These are phyloP conservation scores for Manacus vitellinus DNA, from an alignment of 2,113 vertebrate genomes.

Conservation along the genomic window DNA sequence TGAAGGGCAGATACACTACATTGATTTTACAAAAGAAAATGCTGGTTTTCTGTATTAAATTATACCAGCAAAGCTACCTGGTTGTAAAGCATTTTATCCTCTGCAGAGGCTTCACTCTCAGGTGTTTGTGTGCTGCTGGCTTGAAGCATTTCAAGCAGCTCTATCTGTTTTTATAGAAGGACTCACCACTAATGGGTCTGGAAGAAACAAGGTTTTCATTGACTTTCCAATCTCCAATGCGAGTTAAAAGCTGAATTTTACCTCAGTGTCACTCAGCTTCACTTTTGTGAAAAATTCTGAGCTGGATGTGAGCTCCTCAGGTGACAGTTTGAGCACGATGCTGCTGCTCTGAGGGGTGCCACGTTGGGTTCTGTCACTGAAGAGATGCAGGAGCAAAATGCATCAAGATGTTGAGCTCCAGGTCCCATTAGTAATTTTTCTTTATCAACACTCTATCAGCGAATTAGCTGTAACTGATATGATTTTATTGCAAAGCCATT, in stretches of 20 bases:
- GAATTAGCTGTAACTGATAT: conserved; percentile 25
- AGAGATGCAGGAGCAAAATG: conserved; percentile 47
- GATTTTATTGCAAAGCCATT: background rate
- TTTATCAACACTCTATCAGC: conserved; percentile 47
- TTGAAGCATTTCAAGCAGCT: background rate
- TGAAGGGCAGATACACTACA: background rate
- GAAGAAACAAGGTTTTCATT: conserved; percentile 57
- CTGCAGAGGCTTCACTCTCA: background rate
- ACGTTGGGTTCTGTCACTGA: conserved; percentile 42
- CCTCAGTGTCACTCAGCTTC: conserved; percentile 58
- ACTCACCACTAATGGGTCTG: background rate
- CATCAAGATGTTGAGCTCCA: conserved; percentile 46
- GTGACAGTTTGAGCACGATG: conserved; percentile 56
- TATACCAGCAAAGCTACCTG: background rate
- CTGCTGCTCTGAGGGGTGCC: conserved; percentile 39
- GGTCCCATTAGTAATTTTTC: background rate
- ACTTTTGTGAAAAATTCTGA: conserved; percentile 61
- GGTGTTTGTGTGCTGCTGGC: background rate
- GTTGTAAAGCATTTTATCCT: background rate
- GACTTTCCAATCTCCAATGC: conserved; percentile 37
- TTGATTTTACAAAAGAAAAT: background rate
- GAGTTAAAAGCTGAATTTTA: conserved; percentile 71
- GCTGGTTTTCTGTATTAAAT: background rate
- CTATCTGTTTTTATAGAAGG: background rate
- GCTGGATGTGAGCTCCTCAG: conserved; percentile 48